Evolutionary conservation across 2,797 vertebrate genomes (phyloP).

Genomic region (Agapornis canus): DNA sequence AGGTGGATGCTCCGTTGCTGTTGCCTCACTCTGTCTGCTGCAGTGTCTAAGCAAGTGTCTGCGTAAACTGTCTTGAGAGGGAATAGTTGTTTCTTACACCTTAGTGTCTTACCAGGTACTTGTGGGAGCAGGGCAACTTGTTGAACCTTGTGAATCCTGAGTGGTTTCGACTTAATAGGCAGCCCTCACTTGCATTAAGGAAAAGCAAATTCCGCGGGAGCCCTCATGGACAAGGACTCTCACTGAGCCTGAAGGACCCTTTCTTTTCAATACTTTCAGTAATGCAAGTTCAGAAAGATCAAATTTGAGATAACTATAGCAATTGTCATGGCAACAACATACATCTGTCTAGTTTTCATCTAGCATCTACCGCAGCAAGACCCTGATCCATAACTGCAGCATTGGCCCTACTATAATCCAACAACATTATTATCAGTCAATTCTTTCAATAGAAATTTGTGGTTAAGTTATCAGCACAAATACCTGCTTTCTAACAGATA

Average conservation of each 20-base stretch:
- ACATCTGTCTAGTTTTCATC: not conserved
- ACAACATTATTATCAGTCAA: too few species aligned
- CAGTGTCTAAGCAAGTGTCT: not conserved
- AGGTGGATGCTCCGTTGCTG: not conserved
- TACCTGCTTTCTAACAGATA: not conserved
- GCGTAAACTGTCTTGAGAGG: not conserved
- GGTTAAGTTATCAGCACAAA: not conserved
- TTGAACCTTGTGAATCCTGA: not conserved
- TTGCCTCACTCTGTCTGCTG: not conserved
- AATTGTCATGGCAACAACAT: not conserved
- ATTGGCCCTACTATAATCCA: not conserved
- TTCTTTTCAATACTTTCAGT: not conserved
- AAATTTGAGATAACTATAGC: not conserved
- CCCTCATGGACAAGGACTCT: not conserved
- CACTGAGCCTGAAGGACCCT: not conserved
- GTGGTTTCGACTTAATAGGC: not conserved
- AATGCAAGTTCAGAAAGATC: not conserved
- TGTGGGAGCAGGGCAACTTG: not conserved
- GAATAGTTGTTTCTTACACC: not conserved
- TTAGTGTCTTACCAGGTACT: not conserved
- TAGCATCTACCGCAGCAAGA: not conserved
- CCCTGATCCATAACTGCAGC: not conserved
- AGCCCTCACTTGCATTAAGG: not conserved
- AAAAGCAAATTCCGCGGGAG: not conserved
- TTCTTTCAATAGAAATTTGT: not conserved